Conservation (phyloP, 2,113 vertebrate genomes). For the Tringa solitaria region DNA sequence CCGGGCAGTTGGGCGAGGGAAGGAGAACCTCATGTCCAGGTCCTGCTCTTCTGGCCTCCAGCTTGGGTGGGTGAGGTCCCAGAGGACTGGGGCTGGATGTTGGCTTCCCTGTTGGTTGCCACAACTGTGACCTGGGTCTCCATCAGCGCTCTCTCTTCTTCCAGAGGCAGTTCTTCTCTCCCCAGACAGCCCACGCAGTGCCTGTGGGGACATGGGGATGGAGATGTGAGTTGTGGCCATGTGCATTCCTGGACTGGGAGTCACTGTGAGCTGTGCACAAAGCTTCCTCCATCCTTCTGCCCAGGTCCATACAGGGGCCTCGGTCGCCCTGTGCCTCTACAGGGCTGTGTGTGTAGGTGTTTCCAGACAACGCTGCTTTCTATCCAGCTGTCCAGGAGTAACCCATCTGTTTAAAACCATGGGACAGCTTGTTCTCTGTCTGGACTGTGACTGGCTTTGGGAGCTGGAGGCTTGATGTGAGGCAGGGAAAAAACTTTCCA, state of each 20-base stretch:
- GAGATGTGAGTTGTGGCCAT: not conserved
- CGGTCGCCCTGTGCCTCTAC: accelerated
- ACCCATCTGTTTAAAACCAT: not conserved
- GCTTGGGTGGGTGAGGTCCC: not conserved
- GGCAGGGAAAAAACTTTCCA: not conserved
- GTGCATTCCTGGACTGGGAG: not conserved
- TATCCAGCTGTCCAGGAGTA: not conserved
- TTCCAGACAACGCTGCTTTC: not conserved
- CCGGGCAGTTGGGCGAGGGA: not conserved
- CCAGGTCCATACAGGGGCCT: not conserved
- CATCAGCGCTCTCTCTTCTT: not conserved
- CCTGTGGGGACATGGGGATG: not conserved
- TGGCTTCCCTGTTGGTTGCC: not conserved
- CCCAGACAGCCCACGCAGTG: not conserved
- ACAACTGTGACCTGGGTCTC: not conserved
- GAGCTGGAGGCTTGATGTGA: not conserved
- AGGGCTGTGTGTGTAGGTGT: not conserved
- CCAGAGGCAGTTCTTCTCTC: not conserved
- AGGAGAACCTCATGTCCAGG: not conserved
- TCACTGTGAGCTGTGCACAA: not conserved
- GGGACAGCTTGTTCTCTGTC: not conserved
- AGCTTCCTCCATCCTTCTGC: not conserved
- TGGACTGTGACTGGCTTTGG: not conserved
- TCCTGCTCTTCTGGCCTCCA: not conserved
- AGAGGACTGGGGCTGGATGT: not conserved